Conservation (phyloP, 2,113 vertebrate genomes). For the Triplophysa tibetana region DNA sequence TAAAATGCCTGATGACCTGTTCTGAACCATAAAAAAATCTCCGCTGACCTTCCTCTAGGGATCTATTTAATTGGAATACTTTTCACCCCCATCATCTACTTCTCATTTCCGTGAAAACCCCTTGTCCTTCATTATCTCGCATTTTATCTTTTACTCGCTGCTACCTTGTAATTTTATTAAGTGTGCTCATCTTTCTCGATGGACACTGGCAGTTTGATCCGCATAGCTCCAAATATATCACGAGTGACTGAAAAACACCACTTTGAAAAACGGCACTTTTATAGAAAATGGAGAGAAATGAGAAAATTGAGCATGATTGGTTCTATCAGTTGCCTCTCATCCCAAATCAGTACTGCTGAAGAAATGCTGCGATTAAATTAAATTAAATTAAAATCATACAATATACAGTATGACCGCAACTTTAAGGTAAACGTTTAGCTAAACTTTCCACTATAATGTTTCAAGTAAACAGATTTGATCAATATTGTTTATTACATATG, state of each 20-base stretch:
- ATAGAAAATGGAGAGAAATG: neutral
- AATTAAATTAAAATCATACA: too few relatives aligned
- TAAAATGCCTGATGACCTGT: slow-evolving; percentile 59
- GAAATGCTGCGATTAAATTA: too few relatives aligned
- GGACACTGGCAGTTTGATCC: slow-evolving; percentile 24
- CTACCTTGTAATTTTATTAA: slow-evolving; percentile 10
- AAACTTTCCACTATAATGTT: neutral
- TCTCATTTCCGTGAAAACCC: slow-evolving; percentile 40
- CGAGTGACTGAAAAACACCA: neutral
- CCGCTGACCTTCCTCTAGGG: slow-evolving; percentile 43
- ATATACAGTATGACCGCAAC: too few relatives aligned
- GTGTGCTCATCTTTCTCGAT: neutral
- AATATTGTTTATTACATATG: too few relatives aligned
- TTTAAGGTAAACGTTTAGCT: too few relatives aligned
- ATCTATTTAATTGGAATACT: slow-evolving; percentile 59
- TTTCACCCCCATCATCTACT: slow-evolving; percentile 41
- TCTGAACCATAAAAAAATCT: slow-evolving; percentile 52
- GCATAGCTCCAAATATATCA: neutral
- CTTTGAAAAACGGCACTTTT: slow-evolving; percentile 24
- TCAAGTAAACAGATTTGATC: too few relatives aligned
- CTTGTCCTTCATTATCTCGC: slow-evolving; percentile 50
- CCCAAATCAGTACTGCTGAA: neutral
- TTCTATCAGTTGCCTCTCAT: slow-evolving; percentile 30
- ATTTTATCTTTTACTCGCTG: slow-evolving; percentile 42
- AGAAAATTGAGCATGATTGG: slow-evolving; percentile 25